A percentile compares a stretch with the other conserved stretches of the same genome.
phyloP scores from a whole-genome alignment of 1,140 invertebrate genomes.

The Drosophila tristis region DNA sequence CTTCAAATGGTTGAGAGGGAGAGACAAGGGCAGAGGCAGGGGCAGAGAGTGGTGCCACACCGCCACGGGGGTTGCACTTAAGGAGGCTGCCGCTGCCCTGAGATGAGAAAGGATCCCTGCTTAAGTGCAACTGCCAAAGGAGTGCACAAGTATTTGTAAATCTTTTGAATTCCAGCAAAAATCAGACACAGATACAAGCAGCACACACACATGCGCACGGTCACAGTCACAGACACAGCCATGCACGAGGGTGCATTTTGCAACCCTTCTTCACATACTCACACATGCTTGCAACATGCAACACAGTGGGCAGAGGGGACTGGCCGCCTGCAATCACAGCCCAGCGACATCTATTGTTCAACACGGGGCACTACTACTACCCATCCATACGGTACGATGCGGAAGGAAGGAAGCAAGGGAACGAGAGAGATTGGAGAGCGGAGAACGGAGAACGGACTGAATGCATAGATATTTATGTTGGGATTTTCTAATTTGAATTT shows the following conservation, averaged over 20 bases:
- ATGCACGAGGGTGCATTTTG: conserved; percentile 69
- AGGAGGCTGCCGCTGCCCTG: conserved; percentile 31
- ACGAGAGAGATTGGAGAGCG: background rate
- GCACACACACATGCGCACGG: background rate
- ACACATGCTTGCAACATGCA: conserved; percentile 7
- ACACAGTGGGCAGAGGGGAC: background rate
- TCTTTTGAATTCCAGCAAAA: conserved; percentile 81
- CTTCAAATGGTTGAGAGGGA: conserved; percentile 12
- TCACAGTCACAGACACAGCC: background rate
- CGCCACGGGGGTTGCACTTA: conserved; percentile 63
- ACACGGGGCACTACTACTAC: conserved; percentile 63
- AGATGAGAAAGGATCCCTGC: conserved; percentile 57
- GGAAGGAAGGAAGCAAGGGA: background rate
- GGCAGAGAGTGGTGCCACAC: conserved; percentile 13
- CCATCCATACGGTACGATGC: no score
- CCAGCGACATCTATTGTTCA: conserved; percentile 79
- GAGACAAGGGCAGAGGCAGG: no score
- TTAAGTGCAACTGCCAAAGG: conserved; percentile 73
- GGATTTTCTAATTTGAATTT: conserved; percentile 83
- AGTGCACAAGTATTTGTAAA: conserved; percentile 80
- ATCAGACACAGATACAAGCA: conserved; percentile 54
- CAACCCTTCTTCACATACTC: conserved; percentile 58
- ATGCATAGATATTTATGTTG: conserved; percentile 79
- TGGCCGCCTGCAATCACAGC: conserved; percentile 57
- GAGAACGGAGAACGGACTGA: conserved; percentile 31